A percentile compares a stretch with the other conserved stretches of the same genome.
phyloP scores from a whole-genome alignment of 2,888 invertebrate species.

The Tetrapedia diversipes region DNA sequence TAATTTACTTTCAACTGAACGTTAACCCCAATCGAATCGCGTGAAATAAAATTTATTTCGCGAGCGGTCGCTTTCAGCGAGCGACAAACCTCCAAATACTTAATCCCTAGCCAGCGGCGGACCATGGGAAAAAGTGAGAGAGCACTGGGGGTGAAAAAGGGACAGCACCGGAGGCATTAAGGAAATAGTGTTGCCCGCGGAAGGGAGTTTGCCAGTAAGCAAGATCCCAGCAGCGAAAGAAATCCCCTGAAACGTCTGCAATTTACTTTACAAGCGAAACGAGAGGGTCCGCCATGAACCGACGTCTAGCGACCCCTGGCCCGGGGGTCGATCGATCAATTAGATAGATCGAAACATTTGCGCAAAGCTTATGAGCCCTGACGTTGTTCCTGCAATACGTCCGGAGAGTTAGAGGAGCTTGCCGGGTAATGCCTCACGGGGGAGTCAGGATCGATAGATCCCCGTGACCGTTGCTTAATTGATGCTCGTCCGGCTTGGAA shows the following conservation, averaged over 20 bases:
- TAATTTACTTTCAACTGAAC: no score
- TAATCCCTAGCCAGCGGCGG: no score
- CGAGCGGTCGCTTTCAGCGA: not conserved
- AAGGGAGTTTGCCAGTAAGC: not conserved
- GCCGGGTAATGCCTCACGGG: constrained; percentile 42
- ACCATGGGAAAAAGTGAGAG: no score
- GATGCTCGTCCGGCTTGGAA: constrained; percentile 32
- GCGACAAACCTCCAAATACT: not conserved
- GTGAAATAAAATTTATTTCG: constrained; percentile 1
- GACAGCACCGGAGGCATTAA: constrained; percentile 2
- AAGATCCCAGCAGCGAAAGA: constrained; percentile 10
- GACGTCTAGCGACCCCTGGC: not conserved
- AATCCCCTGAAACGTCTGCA: constrained; percentile 16
- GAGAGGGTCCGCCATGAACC: not conserved
- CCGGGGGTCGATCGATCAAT: constrained; percentile 30
- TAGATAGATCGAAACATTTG: constrained; percentile 53
- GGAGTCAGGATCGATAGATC: constrained; percentile 50
- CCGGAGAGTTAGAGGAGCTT: constrained; percentile 39
- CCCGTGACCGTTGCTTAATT: constrained; percentile 40
- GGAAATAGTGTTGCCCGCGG: not conserved
- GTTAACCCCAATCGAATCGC: no score
- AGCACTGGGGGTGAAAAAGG: no score
- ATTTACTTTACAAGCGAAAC: constrained; percentile 23
- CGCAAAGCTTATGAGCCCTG: constrained; percentile 42
- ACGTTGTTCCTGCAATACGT: constrained; percentile 33